Conservation (phyloP, 2,888 invertebrate genomes). For the Ceratothoa steindachneri region DNA sequence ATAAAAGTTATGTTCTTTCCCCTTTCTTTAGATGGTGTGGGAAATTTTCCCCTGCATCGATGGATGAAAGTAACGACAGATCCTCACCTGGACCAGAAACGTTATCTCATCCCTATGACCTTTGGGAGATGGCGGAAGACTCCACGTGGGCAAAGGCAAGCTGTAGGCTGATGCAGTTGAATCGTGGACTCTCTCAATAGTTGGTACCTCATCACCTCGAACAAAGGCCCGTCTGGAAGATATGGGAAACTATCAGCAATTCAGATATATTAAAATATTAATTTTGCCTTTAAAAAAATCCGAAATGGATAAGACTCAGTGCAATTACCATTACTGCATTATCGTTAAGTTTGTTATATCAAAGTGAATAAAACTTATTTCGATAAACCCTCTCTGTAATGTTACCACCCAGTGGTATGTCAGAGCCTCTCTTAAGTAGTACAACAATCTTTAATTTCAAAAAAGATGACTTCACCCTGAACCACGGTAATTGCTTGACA, state of each 20-base stretch:
- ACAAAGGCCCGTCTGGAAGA: conserved; percentile 50
- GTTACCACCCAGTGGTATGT: no score
- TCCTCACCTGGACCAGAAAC: conserved; percentile 54
- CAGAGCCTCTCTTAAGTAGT: no score
- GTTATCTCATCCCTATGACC: conserved; percentile 57
- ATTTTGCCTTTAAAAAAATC: no score
- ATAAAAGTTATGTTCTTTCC: no score
- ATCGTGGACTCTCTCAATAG: conserved; percentile 55
- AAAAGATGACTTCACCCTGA: no score
- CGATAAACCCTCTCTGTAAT: no score
- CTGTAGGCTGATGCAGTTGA: conserved; percentile 57
- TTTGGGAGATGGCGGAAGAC: conserved; percentile 54
- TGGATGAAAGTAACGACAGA: background rate
- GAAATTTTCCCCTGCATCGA: no score
- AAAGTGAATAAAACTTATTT: background rate
- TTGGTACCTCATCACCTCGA: conserved; percentile 54
- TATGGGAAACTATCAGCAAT: background rate
- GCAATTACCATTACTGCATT: background rate
- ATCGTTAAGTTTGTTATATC: background rate
- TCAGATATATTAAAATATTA: background rate
- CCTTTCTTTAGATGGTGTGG: no score
- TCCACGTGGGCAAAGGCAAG: conserved; percentile 56
- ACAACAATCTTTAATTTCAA: no score
- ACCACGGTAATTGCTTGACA: no score
- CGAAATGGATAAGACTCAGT: no score